Conservation (phyloP, 1,140 invertebrate species). For the Oedothorax gibbosus region DNA sequence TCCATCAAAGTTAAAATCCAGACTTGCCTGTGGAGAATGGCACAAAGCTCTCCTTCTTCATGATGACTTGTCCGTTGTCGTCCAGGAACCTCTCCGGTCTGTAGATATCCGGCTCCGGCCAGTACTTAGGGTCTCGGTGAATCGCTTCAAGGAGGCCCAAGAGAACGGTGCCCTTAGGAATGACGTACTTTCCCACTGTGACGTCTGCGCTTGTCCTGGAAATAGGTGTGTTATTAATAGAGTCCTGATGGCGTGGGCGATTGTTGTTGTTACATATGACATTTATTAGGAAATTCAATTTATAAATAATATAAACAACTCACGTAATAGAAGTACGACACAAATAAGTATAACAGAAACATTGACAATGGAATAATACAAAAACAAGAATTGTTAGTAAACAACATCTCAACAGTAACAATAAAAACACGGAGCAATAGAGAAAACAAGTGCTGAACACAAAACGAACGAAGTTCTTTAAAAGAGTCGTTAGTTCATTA, state of each 20-base stretch:
- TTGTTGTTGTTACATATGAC: not conserved
- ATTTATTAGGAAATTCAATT: too few species aligned
- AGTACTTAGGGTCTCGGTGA: slow-evolving; percentile 65
- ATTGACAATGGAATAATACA: not conserved
- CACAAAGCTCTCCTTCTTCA: not conserved
- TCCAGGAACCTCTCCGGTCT: slow-evolving; percentile 59
- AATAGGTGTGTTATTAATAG: not conserved
- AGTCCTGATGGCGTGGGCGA: not conserved
- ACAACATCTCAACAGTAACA: not conserved
- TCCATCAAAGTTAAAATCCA: too few species aligned
- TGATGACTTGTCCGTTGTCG: not conserved
- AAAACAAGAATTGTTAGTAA: not conserved
- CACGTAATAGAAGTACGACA: not conserved
- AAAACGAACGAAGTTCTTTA: too few species aligned
- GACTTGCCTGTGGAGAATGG: not conserved
- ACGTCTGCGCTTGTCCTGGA: slow-evolving; percentile 15
- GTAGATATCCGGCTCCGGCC: slow-evolving; percentile 66
- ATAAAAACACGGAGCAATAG: not conserved
- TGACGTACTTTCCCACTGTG: slow-evolving; percentile 63
- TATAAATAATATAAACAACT: not conserved
- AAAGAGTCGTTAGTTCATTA: too few species aligned
- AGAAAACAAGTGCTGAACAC: not conserved
- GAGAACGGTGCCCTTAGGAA: slow-evolving; percentile 67
- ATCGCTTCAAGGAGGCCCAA: slow-evolving; percentile 67
- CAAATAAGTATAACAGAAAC: not conserved